Conservation (phyloP, 2,797 vertebrate species). For the Urophycis tenuis region DNA sequence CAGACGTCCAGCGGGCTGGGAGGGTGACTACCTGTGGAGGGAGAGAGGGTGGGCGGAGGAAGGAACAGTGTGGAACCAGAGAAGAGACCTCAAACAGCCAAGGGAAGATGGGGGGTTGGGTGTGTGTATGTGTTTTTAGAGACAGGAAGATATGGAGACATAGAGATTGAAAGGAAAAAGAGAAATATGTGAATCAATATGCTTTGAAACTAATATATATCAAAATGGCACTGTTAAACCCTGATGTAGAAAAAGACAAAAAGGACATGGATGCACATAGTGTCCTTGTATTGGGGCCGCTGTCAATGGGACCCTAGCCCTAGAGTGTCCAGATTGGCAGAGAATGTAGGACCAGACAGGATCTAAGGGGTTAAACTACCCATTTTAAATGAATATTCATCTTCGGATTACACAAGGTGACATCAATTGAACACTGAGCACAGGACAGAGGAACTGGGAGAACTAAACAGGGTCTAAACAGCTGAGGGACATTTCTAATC, state of each 20-base stretch:
- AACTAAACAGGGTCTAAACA: background rate
- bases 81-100: conserved; percentile 15
- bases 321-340: background rate
- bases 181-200: background rate
- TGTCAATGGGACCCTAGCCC: background rate
- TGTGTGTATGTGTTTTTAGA: conserved; percentile 23
- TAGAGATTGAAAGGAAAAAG: background rate
- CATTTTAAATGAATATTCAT: background rate
- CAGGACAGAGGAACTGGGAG: background rate
- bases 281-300: background rate
- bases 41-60: conserved; percentile 22
- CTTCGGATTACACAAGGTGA: background rate
- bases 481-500: background rate
- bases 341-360: background rate
- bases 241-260: background rate
- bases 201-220: background rate
- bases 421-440: background rate
- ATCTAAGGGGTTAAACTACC: background rate
- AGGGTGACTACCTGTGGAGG: conserved; percentile 72
- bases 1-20: conserved; percentile 71
- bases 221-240: background rate
- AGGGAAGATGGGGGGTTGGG: conserved; percentile 30
- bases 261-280: background rate
- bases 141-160: conserved; percentile 29
- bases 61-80: conserved; percentile 16